Evolutionary conservation across 2,797 vertebrate species (phyloP).

Genomic region (Sebastes iracundus): DNA sequence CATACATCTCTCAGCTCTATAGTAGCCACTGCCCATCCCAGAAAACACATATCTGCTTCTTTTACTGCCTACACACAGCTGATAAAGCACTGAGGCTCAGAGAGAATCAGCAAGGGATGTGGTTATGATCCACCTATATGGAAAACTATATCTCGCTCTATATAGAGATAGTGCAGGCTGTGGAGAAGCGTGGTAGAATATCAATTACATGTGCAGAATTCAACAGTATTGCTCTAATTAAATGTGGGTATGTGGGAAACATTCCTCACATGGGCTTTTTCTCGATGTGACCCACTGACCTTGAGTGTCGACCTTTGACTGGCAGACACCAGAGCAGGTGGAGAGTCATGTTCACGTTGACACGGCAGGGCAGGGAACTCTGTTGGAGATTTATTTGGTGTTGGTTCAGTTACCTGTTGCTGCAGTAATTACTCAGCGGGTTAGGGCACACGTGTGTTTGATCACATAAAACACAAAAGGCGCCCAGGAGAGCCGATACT

Average conservation of each 20-base stretch:
- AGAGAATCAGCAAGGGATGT: background rate
- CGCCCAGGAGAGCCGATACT: slow-evolving; percentile 2
- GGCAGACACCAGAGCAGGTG: slow-evolving; percentile 64
- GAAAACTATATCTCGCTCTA: background rate
- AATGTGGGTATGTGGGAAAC: slow-evolving; percentile 11
- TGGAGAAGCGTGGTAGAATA: background rate
- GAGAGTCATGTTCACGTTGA: slow-evolving; percentile 25
- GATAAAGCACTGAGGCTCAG: slow-evolving; percentile 7
- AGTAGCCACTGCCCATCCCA: background rate
- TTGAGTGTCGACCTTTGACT: slow-evolving; percentile 47
- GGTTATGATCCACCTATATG: background rate
- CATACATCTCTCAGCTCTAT: background rate
- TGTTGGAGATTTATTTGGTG: slow-evolving; percentile 61
- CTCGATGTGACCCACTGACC: slow-evolving; percentile 28
- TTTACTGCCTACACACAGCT: slow-evolving; percentile 2
- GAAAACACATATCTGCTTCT: background rate
- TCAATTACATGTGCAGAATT: slow-evolving; percentile 2
- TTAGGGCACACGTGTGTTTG: slow-evolving; percentile 55
- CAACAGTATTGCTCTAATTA: slow-evolving; percentile 46
- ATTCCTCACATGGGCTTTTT: slow-evolving; percentile 8
- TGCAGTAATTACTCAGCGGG: slow-evolving; percentile 54
- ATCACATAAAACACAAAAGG: slow-evolving; percentile 60
- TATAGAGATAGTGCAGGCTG: background rate
- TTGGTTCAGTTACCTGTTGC: slow-evolving; percentile 36
- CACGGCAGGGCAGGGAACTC: background rate